phyloP scores from a whole-genome alignment of 2,113 vertebrate genomes.

The Microtus ochrogaster region DNA sequence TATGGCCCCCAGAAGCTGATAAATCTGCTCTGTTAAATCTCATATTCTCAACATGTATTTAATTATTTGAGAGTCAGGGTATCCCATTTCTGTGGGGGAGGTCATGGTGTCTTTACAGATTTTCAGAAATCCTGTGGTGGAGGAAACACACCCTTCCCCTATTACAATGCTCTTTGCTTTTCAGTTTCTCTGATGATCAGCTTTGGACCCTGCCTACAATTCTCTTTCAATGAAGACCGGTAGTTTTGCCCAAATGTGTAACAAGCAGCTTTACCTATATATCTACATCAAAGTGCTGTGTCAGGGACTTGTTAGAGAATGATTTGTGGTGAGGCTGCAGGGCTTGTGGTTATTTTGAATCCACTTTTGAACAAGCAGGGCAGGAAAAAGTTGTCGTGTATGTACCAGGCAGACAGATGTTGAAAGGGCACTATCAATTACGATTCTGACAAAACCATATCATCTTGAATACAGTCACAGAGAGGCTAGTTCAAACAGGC shows the following conservation, averaged over 20 bases:
- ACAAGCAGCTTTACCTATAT: background rate
- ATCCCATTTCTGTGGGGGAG: background rate
- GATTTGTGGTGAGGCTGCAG: conserved; percentile 47
- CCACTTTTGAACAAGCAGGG: conserved; percentile 37
- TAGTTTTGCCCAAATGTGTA: conserved; percentile 6
- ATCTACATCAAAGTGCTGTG: background rate
- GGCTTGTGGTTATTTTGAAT: conserved; percentile 40
- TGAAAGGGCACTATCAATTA: conserved; percentile 59
- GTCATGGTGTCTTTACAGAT: background rate
- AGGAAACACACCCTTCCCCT: background rate
- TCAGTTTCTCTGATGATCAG: background rate
- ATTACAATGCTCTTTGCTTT: background rate
- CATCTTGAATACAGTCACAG: conserved; percentile 33
- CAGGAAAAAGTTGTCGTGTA: background rate
- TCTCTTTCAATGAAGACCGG: background rate
- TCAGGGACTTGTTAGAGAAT: conserved; percentile 29
- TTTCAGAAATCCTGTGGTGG: background rate
- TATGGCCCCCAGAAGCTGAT: background rate
- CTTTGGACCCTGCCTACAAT: background rate
- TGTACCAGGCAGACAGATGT: conserved; percentile 22
- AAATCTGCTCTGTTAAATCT: background rate
- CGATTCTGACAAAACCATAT: conserved; percentile 3
- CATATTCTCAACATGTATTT: background rate
- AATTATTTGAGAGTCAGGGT: background rate
- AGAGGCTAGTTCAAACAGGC: background rate